phyloP scores from a whole-genome alignment of 2,888 invertebrate genomes.

The Oscheius sp. region DNA sequence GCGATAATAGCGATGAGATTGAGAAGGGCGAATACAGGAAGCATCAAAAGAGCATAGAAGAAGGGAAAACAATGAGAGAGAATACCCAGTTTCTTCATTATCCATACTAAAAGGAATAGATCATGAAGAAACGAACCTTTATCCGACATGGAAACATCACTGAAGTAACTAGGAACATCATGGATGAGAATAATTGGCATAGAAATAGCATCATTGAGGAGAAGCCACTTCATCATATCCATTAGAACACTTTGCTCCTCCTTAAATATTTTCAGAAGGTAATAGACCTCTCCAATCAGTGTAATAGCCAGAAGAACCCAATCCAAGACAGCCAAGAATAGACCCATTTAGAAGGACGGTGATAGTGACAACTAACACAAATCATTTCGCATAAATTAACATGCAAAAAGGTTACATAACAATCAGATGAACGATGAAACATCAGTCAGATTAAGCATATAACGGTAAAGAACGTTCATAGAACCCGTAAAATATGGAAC shows the following conservation, averaged over 20 bases:
- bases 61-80: slow-evolving; percentile 18
- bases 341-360: no score
- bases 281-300: background rate
- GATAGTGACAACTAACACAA: no score
- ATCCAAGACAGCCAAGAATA: slow-evolving; percentile 8
- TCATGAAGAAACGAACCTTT: background rate
- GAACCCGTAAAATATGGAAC: no score
- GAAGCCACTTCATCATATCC: slow-evolving; percentile 19
- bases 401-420: no score
- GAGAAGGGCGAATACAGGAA: slow-evolving; percentile 4
- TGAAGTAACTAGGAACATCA: slow-evolving; percentile 20
- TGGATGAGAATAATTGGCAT: slow-evolving; percentile 2
- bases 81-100: background rate
- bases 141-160: background rate
- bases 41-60: slow-evolving; percentile 20
- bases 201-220: background rate
- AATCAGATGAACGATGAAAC: no score
- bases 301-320: slow-evolving; percentile 10
- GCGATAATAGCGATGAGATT: slow-evolving; percentile 5
- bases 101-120: background rate
- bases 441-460: no score
- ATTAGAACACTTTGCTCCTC: slow-evolving; percentile 3
- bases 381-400: no score
- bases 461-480: no score
- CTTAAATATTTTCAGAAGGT: background rate